A percentile compares a stretch with the other conserved stretches of the same genome.
These are phyloP conservation scores for Syngnathus rostellatus DNA, from an alignment of 2,797 vertebrate genomes.

Conservation along the genomic window DNA sequence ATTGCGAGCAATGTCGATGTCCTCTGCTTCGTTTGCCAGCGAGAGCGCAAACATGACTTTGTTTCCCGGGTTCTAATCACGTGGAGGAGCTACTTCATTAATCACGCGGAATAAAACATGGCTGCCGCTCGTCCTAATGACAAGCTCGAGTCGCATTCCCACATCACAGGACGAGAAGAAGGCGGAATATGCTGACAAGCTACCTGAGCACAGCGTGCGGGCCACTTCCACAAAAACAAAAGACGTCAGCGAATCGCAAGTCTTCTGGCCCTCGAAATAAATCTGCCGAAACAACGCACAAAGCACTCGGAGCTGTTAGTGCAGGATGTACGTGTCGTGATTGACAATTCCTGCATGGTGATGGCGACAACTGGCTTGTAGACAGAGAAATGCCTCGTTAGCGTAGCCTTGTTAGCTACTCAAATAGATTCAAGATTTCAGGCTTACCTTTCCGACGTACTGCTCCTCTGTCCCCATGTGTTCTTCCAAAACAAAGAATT, in stretches of 20 bases:
- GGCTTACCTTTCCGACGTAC: conserved; percentile 91
- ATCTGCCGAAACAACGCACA: not conserved
- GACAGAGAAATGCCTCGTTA: not conserved
- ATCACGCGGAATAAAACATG: conserved; percentile 32
- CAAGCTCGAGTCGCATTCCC: conserved; percentile 19
- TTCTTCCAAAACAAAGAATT: conserved; percentile 99
- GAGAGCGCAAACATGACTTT: conserved; percentile 27
- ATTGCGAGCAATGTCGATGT: conserved; percentile 19
- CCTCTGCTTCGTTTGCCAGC: conserved; percentile 20
- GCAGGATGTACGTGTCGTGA: not conserved
- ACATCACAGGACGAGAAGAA: conserved; percentile 23
- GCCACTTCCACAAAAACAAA: not conserved
- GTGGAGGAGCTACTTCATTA: conserved; percentile 26
- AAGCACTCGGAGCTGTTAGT: too few relatives aligned
- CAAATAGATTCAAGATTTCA: too few relatives aligned
- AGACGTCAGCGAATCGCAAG: not conserved
- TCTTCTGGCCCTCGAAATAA: not conserved
- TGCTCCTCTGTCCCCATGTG: conserved; percentile 94
- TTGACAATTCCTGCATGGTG: not conserved
- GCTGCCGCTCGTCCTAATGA: conserved; percentile 6
- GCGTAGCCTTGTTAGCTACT: too few relatives aligned
- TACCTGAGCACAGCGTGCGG: not conserved
- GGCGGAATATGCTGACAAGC: conserved; percentile 23
- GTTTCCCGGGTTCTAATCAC: conserved; percentile 28
- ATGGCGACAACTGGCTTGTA: not conserved